Evolutionary conservation across 2,797 vertebrate species (phyloP).

Genomic region (Ctenosaura bakeri): DNA sequence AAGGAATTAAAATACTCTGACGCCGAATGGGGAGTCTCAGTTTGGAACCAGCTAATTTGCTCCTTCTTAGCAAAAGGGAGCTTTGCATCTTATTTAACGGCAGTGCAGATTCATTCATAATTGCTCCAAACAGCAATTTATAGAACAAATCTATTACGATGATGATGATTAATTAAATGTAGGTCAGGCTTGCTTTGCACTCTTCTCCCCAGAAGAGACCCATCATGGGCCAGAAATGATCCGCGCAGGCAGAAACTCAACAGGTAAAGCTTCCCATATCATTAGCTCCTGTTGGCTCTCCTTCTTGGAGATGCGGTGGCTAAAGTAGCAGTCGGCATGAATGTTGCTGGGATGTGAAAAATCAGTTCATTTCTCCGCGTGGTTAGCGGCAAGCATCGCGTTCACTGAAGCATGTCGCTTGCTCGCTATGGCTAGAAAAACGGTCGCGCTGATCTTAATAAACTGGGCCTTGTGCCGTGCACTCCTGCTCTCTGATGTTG

Average conservation of each 20-base stretch:
- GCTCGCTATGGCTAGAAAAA: too few species aligned
- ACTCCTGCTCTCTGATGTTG: too few species aligned
- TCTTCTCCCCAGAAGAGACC: not conserved
- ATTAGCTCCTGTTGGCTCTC: too few species aligned
- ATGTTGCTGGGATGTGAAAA: too few species aligned
- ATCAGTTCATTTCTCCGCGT: too few species aligned
- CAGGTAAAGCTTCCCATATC: not conserved
- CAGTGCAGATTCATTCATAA: not conserved
- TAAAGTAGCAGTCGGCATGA: too few species aligned
- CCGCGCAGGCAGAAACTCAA: not conserved
- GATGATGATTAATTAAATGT: not conserved
- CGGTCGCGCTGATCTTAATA: too few species aligned
- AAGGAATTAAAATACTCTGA: conserved; percentile 6
- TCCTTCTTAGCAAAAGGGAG: not conserved
- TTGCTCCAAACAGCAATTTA: not conserved
- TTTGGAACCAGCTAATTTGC: not conserved
- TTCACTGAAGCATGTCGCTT: too few species aligned
- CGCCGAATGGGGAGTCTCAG: not conserved
- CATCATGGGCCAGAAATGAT: not conserved
- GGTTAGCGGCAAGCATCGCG: too few species aligned
- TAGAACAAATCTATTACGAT: not conserved
- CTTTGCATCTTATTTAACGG: not conserved
- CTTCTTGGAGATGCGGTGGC: too few species aligned
- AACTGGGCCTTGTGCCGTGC: too few species aligned
- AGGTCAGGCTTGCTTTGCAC: not conserved